Evolutionary conservation across 2,113 vertebrate genomes (phyloP).

Genomic region (Hymenochirus boettgeri): DNA sequence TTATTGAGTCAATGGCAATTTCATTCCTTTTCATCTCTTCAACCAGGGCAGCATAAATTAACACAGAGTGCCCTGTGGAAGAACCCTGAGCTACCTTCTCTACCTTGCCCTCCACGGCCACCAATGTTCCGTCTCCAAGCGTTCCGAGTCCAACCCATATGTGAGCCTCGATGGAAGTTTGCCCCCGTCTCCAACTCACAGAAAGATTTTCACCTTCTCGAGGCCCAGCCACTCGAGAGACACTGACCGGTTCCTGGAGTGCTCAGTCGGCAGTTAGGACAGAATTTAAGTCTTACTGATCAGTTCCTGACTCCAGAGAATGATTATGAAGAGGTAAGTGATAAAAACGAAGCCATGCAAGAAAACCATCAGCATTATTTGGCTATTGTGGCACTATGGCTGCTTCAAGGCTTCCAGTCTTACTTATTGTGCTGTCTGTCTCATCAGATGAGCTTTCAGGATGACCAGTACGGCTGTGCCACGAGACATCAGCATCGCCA

Average conservation of each 20-base stretch:
- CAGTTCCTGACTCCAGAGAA: conserved; percentile 86
- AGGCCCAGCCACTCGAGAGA: conserved; percentile 80
- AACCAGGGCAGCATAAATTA: conserved; percentile 69
- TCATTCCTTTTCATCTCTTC: background rate
- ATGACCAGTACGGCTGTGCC: conserved; percentile 77
- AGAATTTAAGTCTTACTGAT: conserved; percentile 79
- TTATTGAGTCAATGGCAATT: too few relatives aligned
- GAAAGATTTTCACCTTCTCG: conserved; percentile 92
- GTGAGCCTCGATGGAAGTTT: conserved; percentile 91
- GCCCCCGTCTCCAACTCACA: conserved; percentile 72
- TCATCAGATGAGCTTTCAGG: conserved; percentile 90
- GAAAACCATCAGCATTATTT: too few relatives aligned
- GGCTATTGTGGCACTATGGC: too few relatives aligned
- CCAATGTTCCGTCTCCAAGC: conserved; percentile 78
- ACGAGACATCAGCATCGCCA: conserved; percentile 77
- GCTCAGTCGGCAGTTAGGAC: conserved; percentile 89
- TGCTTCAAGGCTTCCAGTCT: too few relatives aligned
- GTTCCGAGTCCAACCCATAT: conserved; percentile 91
- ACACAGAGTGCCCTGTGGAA: conserved; percentile 75
- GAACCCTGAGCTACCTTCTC: conserved; percentile 63
- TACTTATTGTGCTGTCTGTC: too few relatives aligned
- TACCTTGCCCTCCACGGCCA: conserved; percentile 71
- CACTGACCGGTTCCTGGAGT: conserved; percentile 91
- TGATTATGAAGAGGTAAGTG: conserved; percentile 89
- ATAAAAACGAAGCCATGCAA: too few relatives aligned